Conservation (phyloP, 2,797 vertebrate genomes). For the Sebastes iracundus region DNA sequence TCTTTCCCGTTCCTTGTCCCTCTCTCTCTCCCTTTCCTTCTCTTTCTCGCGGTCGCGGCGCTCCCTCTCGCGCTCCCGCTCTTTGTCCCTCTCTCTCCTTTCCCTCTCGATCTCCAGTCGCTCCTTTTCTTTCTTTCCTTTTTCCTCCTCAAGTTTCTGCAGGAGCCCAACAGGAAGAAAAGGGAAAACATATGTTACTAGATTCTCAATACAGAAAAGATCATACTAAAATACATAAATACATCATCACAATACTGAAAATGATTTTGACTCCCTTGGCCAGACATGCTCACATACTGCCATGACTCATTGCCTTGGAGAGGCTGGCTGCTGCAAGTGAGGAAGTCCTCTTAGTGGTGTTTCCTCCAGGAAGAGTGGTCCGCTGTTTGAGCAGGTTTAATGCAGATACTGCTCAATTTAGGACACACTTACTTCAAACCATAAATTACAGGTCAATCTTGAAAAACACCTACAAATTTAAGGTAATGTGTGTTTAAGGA, state of each 20-base stretch:
- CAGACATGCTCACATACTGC: slow-evolving; percentile 74
- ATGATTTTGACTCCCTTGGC: slow-evolving; percentile 46
- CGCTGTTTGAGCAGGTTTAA: slow-evolving; percentile 78
- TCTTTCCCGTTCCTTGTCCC: slow-evolving; percentile 82
- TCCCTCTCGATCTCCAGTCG: slow-evolving; percentile 94
- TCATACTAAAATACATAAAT: slow-evolving; percentile 76
- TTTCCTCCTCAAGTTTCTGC: slow-evolving; percentile 98
- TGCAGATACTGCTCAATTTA: slow-evolving; percentile 61
- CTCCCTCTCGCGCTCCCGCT: slow-evolving; percentile 90
- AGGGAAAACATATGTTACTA: slow-evolving; percentile 13
- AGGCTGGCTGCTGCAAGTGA: slow-evolving; percentile 59
- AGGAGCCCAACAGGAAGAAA: slow-evolving; percentile 80
- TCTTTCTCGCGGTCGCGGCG: slow-evolving; percentile 89
- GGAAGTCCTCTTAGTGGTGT: slow-evolving; percentile 62
- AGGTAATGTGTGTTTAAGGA: background rate
- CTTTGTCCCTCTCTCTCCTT: slow-evolving; percentile 92
- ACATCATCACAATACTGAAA: slow-evolving; percentile 56
- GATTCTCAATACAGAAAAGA: background rate
- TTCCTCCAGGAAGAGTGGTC: slow-evolving; percentile 59
- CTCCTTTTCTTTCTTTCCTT: slow-evolving; percentile 96
- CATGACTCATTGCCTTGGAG: slow-evolving; percentile 62
- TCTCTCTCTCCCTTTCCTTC: slow-evolving; percentile 89
- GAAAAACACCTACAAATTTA: slow-evolving; percentile 14
- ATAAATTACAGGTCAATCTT: slow-evolving; percentile 24
- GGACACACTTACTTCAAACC: slow-evolving; percentile 38